These are phyloP conservation scores for Petroica traversi DNA, from an alignment of 2,113 vertebrate genomes.

Conservation along the genomic window DNA sequence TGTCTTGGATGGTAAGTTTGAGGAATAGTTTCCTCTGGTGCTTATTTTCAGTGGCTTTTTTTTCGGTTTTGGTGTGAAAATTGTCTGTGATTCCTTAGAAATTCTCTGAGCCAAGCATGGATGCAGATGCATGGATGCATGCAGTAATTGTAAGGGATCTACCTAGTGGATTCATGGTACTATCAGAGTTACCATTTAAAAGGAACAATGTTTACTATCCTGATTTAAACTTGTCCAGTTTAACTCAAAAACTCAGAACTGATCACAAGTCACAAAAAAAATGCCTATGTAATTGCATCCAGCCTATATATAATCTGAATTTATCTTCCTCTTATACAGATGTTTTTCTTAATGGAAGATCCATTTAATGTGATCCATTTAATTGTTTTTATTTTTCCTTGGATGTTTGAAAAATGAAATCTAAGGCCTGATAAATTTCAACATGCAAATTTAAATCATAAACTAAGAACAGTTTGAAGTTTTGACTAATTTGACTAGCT, in stretches of 20 bases:
- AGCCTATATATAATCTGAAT: neutral
- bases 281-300: neutral
- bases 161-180: neutral
- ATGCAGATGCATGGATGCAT: neutral
- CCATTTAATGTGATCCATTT: neutral
- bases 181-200: neutral
- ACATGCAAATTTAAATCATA: neutral
- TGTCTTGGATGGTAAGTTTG: neutral
- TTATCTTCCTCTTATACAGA: neutral
- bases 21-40: neutral
- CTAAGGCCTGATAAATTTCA: neutral
- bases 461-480: neutral
- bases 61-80: neutral
- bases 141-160: neutral
- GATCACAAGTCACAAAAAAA: neutral
- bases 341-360: neutral
- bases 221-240: neutral
- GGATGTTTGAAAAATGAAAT: neutral
- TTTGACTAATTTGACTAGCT: neutral
- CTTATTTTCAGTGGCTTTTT: neutral
- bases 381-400: neutral
- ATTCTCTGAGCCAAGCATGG: neutral
- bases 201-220: neutral
- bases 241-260: neutral
- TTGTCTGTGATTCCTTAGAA: neutral